These are phyloP conservation scores for Chamaea fasciata DNA, from an alignment of 2,113 vertebrate species.

Conservation along the genomic window DNA sequence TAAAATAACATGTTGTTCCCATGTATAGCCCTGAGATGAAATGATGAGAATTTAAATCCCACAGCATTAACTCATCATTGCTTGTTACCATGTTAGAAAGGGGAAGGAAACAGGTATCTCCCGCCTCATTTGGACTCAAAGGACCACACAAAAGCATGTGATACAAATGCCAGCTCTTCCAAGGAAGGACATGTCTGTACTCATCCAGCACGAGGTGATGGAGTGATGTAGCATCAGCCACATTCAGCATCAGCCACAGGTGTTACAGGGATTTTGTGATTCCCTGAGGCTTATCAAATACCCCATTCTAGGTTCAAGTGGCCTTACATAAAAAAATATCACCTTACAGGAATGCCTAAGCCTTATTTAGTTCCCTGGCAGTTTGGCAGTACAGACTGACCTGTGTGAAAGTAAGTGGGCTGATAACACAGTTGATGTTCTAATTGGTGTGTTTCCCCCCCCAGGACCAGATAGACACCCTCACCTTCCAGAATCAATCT, in stretches of 20 bases:
- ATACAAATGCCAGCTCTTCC: neutral
- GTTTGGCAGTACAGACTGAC: neutral
- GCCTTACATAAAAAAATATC: neutral
- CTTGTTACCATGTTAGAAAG: neutral
- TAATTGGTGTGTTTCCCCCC: neutral
- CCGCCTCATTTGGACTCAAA: neutral
- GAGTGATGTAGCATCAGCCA: neutral
- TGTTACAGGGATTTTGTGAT: neutral
- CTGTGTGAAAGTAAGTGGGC: neutral
- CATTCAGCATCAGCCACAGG: neutral
- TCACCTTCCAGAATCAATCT: constrained; percentile 94
- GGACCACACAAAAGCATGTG: neutral
- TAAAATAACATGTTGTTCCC: neutral
- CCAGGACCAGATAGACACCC: constrained; percentile 95
- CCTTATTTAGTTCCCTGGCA: neutral
- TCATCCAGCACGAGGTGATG: neutral
- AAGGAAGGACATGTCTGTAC: neutral
- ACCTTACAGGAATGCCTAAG: neutral
- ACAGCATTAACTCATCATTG: neutral
- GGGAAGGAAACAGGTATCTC: neutral
- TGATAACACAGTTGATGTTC: neutral
- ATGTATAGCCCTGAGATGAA: neutral
- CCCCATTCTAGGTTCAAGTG: neutral
- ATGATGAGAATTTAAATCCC: neutral
- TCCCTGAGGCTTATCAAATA: neutral